Evolutionary conservation across 1,140 invertebrate species (phyloP).

Genomic region (Sitodiplosis mosellana): DNA sequence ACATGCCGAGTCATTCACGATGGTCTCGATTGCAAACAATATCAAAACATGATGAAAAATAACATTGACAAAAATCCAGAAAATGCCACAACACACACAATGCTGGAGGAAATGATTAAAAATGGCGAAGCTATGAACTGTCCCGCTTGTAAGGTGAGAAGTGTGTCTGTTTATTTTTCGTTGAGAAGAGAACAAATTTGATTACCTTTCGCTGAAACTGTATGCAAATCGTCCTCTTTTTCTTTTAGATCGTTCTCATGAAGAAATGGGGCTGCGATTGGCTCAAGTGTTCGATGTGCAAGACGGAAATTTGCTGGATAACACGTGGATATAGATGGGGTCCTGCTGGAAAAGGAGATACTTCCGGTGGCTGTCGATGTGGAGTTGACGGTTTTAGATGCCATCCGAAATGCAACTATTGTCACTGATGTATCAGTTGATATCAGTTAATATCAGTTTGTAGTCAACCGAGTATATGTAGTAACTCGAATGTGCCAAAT

Average conservation of each 20-base stretch:
- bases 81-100: slow-evolving; percentile 53
- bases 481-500: too few species aligned
- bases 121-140: slow-evolving; percentile 73
- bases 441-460: too few species aligned
- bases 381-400: slow-evolving; percentile 67
- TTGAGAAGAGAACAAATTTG: too few species aligned
- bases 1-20: slow-evolving; percentile 66
- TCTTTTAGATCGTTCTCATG: slow-evolving; percentile 47
- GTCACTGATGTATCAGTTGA: slow-evolving; percentile 60
- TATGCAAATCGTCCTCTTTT: not conserved
- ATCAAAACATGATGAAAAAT: slow-evolving; percentile 53
- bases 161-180: not conserved
- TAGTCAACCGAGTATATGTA: too few species aligned
- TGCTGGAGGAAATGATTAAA: slow-evolving; percentile 63
- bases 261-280: slow-evolving; percentile 94
- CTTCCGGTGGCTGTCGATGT: slow-evolving; percentile 65
- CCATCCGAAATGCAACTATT: slow-evolving; percentile 77
- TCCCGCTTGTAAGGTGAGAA: slow-evolving; percentile 45
- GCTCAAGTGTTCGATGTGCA: slow-evolving; percentile 81
- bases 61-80: slow-evolving; percentile 36
- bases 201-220: too few species aligned
- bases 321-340: slow-evolving; percentile 78
- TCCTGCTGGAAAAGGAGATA: slow-evolving; percentile 66
- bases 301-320: slow-evolving; percentile 90
- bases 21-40: slow-evolving; percentile 66